These are phyloP conservation scores for Dicrurus megarhynchus DNA, from an alignment of 2,113 vertebrate species.

Conservation along the genomic window DNA sequence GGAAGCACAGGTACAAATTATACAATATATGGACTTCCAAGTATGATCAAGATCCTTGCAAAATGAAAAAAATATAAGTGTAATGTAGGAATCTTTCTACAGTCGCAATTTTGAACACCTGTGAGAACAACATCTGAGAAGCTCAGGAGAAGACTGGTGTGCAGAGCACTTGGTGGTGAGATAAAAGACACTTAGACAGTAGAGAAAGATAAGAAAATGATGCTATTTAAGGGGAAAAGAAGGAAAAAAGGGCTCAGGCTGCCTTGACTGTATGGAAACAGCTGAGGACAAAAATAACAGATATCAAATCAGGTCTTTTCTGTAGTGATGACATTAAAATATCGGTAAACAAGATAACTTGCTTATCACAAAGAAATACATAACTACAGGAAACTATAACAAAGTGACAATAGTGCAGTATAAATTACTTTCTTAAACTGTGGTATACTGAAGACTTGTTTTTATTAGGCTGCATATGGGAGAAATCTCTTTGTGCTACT, in stretches of 20 bases:
- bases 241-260: neutral
- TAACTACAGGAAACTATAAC: neutral
- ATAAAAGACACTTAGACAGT: neutral
- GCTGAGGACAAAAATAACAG: neutral
- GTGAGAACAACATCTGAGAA: neutral
- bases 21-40: neutral
- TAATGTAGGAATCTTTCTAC: neutral
- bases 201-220: neutral
- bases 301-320: neutral
- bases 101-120: neutral
- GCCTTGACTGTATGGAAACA: neutral
- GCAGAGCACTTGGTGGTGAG: neutral
- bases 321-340: neutral
- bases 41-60: neutral
- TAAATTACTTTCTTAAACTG: neutral
- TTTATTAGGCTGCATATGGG: neutral
- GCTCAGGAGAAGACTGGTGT: neutral
- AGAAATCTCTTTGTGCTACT: neutral
- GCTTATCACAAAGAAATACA: neutral
- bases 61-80: neutral
- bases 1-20: neutral
- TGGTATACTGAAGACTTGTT: neutral
- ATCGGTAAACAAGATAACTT: neutral
- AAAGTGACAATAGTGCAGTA: neutral
- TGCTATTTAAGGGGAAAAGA: neutral